Base-by-base conservation (phyloP, 2,797 vertebrate species). In the Tauraco hartlaubi region DNA sequence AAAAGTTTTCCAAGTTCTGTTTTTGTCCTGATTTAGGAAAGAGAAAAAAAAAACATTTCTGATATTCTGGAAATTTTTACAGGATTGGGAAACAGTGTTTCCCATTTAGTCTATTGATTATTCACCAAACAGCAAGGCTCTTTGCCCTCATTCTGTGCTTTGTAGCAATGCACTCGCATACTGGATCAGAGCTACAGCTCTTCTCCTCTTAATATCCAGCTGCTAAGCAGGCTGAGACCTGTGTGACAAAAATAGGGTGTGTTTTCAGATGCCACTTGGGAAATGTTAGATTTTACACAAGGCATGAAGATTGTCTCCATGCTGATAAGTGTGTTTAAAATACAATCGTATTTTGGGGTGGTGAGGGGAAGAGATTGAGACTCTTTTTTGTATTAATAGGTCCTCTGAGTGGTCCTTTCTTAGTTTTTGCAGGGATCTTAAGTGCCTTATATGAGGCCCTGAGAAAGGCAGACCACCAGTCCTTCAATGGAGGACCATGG, bases 221-320 rank as follows among this genome's bases (percentile, higher is more conserved):
- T 88, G 71, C 81, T 67, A 31, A 56, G 39, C 78, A 94, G 74
- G 39, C 56, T 87, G 87, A 90, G 37, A 71, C 49, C 84, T 54
- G 51, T 9, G n/a, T 75, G 64, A 76, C 41, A 75, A 83, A 89
- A 85, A 63, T 26, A 92, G 56, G 51, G 26, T 25, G 37, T 35
- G 43, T 75, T 85, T 94, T 71, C 72, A 72, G 59, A 41, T 59
- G n/a, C 46, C 37, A 48, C 55, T 59, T 59, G 51, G 64, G 81
- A 93, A 94, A 83, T 19, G 28, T n/a, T 68, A 18, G 41, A 22
- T 76, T 91, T 86, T 55, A 64, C 33, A 20, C 28, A 21, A 25
- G 35, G 33, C 55, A 55, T 56, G 73, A 67, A 63, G 25, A 68
- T 63, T 49, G 23, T 72, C 58, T 88, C 44, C 4, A 4, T 55